These are phyloP conservation scores for Zaprionus africanus DNA, from an alignment of 1,140 invertebrate species.

Conservation along the genomic window DNA sequence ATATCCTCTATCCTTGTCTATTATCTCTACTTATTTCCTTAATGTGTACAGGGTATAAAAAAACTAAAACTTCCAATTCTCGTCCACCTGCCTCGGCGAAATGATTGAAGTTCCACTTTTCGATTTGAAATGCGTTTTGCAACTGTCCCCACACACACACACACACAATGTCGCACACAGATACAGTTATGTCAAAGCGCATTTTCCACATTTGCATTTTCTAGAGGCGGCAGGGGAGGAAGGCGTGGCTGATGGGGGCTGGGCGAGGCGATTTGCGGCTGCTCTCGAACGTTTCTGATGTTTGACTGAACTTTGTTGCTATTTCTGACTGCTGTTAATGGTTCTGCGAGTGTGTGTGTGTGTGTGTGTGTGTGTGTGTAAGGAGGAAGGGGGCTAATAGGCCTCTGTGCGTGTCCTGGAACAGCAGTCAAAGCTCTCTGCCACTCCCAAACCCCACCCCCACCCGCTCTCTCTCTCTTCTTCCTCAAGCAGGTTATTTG, in stretches of 20 bases:
- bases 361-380: constrained; percentile 10
- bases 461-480: background rate
- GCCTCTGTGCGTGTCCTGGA: constrained; percentile 14
- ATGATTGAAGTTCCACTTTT: constrained; percentile 78
- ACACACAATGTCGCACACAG: constrained; percentile 6
- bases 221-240: constrained; percentile 23
- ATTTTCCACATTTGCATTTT: constrained; percentile 77
- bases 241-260: constrained; percentile 4
- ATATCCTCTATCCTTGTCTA: no score
- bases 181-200: constrained; percentile 69
- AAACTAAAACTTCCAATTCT: constrained; percentile 28
- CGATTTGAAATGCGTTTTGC: constrained; percentile 77
- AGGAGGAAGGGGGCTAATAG: background rate
- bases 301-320: constrained; percentile 74
- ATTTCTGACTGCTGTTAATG: constrained; percentile 61
- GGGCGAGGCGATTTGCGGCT: constrained; percentile 25
- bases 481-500: constrained; percentile 40
- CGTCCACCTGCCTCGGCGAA: constrained; percentile 58
- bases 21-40: background rate
- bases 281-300: constrained; percentile 64
- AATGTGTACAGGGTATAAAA: constrained; percentile 20
- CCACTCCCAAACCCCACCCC: background rate
- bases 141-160: constrained; percentile 50
- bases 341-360: constrained; percentile 17
- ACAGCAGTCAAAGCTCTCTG: constrained; percentile 1